phyloP scores from a whole-genome alignment of 2,888 invertebrate genomes.

The Patella ulyssiponensis region DNA sequence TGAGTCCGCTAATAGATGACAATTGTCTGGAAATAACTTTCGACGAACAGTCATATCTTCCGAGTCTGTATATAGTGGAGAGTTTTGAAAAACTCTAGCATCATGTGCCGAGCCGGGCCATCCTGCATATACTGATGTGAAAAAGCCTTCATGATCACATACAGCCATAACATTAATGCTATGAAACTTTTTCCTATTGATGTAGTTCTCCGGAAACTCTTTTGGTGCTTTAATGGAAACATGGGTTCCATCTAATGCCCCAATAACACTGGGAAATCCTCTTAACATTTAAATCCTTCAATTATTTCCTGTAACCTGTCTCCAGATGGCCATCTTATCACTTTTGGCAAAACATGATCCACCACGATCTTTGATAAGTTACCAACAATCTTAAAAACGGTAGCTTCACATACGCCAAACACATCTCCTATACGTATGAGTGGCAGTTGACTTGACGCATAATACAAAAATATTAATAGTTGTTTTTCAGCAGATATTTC shows the following conservation, averaged over 20 bases:
- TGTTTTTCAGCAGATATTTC: background rate
- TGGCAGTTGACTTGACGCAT: background rate
- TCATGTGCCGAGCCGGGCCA: conserved; percentile 4
- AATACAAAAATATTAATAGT: background rate
- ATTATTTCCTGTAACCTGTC: background rate
- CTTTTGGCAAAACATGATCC: background rate
- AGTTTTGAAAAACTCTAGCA: background rate
- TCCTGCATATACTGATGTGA: conserved; percentile 5
- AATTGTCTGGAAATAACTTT: conserved; percentile 1
- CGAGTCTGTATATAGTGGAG: background rate
- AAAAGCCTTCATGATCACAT: conserved; percentile 3
- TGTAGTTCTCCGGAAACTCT: background rate
- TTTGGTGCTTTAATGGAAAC: conserved; percentile 1
- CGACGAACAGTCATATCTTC: conserved; percentile 2
- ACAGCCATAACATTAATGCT: background rate
- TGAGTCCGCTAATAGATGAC: background rate
- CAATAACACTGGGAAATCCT: conserved; percentile 4
- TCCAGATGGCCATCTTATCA: conserved; percentile 1
- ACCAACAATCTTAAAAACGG: background rate
- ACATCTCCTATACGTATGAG: background rate
- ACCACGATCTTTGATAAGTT: background rate
- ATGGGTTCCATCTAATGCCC: conserved; percentile 6
- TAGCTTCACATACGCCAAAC: conserved; percentile 1
- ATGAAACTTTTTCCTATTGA: background rate
- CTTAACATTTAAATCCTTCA: background rate